Evolutionary conservation across 2,113 vertebrate genomes (phyloP), one percentile per base, ranked within the genome.

Genomic region (Melanotaenia duboulayi): DNA sequence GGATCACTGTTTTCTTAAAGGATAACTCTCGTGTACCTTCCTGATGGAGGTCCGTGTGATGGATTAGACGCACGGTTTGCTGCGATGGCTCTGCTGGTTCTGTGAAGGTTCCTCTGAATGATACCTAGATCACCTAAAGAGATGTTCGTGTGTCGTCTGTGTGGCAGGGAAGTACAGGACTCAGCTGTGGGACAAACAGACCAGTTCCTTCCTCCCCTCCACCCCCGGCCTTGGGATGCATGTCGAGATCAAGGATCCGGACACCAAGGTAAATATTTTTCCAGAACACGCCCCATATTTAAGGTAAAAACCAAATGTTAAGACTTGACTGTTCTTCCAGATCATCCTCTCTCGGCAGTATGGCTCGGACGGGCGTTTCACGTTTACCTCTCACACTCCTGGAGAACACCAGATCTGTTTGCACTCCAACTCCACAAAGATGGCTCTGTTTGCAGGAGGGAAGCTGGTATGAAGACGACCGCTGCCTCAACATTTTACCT

Each of bases 371-470:
- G 97, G 97, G 0, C 95, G 97, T 4, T 99, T 99, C 91, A 98
- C 96, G 12, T 99, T 98, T 87, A 98, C 97, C 0, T 98, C 97
- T 0, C 97, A 98, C 90, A 98, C 95, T 0, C 97, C 97, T 0
- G 97, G 97, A 1, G 97, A 99, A 69, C 97, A 99, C 87, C 96
- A 98, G 90, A 97, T 99, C 87, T 99, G 97, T 87, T 90, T 99
- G 55, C 97, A 98, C 91, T 99, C 97, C 80, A 99, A 98, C 89
- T 98, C 97, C 60, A 97, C 96, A n/a, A 95, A 95, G 88, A 97
- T 98, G 96, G 91, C 95, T 0, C 94, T 99, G 35, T 99, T 99
- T 17, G 94, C 97, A 0, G 97, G 96, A 0, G 96, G 97, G 59
- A 96, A 96, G 59, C 93, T 98, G 95, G 97, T 98, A 93, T 81